Evolutionary conservation across 2,888 invertebrate species (phyloP).

Genomic region (Stenodera caucasica): DNA sequence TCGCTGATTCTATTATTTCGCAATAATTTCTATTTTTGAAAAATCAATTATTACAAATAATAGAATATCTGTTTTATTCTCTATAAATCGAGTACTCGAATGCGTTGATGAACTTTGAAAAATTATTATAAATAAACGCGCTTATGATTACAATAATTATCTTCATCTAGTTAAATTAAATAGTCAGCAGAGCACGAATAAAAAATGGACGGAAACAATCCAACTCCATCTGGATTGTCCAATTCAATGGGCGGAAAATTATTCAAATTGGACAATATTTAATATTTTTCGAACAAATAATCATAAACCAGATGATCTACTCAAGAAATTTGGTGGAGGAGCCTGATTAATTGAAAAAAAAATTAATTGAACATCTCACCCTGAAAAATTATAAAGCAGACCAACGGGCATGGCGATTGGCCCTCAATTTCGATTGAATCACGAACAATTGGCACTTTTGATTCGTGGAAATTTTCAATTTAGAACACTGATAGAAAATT

Average conservation of each 20-base stretch:
- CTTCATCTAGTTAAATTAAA: conserved; percentile 18
- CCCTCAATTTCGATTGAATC: not conserved
- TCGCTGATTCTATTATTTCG: not conserved
- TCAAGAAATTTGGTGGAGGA: not conserved
- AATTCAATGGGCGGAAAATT: conserved; percentile 43
- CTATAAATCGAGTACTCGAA: too few species aligned
- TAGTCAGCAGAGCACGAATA: conserved; percentile 32
- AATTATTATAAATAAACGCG: too few species aligned
- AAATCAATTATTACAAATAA: not conserved
- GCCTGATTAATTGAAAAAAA: not conserved
- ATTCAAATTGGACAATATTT: conserved; percentile 34
- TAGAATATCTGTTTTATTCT: not conserved
- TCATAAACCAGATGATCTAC: not conserved
- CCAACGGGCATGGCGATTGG: conserved; percentile 59
- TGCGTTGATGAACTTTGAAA: too few species aligned
- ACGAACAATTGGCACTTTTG: too few species aligned
- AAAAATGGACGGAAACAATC: conserved; percentile 38
- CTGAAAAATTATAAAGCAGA: conserved; percentile 64
- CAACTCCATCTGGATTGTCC: conserved; percentile 27
- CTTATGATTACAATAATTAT: conserved; percentile 13
- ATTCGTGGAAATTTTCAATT: not conserved
- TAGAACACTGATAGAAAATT: too few species aligned
- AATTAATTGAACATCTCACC: conserved; percentile 50
- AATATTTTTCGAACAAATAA: conserved; percentile 7
- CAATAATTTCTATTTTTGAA: not conserved